A percentile compares a stretch with the other conserved stretches of the same genome.
These are phyloP conservation scores for Steromphala cineraria DNA, from an alignment of 2,888 invertebrate genomes.

Conservation along the genomic window DNA sequence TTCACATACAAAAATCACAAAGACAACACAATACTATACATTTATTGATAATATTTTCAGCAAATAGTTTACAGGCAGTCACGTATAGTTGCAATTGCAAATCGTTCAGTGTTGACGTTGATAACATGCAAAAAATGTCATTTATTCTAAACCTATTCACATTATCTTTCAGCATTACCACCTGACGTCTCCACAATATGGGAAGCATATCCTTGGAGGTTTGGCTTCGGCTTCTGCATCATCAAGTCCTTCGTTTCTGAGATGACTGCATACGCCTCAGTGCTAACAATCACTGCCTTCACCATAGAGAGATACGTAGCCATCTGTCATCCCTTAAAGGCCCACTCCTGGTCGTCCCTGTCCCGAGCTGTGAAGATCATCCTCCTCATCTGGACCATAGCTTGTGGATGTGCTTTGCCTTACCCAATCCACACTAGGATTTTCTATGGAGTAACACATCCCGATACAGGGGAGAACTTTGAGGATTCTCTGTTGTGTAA, in stretches of 20 bases:
- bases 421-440: conserved; percentile 67
- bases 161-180: conserved; percentile 73
- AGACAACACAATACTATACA: too few species aligned
- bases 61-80: too few species aligned
- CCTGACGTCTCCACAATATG: conserved; percentile 76
- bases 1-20: too few species aligned
- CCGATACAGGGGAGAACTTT: conserved; percentile 50
- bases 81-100: too few species aligned
- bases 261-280: conserved; percentile 89
- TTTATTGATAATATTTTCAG: too few species aligned
- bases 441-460: conserved; percentile 55
- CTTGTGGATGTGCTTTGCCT: conserved; percentile 82
- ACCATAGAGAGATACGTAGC: conserved; percentile 91
- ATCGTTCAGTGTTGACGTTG: too few species aligned
- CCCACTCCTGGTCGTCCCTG: conserved; percentile 88
- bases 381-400: conserved; percentile 85
- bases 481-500: conserved; percentile 67
- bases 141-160: too few species aligned
- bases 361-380: conserved; percentile 89
- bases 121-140: too few species aligned
- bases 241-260: conserved; percentile 76
- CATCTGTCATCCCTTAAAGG: conserved; percentile 90
- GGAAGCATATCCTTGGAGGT: conserved; percentile 76
- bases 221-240: conserved; percentile 75
- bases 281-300: conserved; percentile 93